Evolutionary conservation across 1,140 invertebrate species (phyloP).

Genomic region (Brachionus rubens): DNA sequence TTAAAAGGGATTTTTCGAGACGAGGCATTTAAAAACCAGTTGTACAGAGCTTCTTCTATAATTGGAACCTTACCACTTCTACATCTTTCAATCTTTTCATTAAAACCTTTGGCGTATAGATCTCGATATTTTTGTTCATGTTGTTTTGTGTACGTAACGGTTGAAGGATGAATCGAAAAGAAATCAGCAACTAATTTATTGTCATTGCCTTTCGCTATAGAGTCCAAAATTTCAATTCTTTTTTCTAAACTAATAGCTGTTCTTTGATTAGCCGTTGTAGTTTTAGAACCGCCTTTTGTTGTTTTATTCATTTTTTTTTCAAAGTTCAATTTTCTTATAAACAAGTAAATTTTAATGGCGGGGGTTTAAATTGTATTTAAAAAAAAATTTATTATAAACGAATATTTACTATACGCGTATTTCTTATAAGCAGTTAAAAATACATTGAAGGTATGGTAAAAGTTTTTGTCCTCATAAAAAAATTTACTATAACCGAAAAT

Average conservation of each 20-base stretch:
- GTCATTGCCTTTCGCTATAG: not conserved
- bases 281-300: constrained; percentile 4
- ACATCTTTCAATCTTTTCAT: constrained; percentile 16
- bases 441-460: too few relatives aligned
- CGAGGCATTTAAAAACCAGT: constrained; percentile 19
- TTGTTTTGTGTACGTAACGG: not conserved
- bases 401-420: not conserved
- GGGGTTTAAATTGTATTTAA: not conserved
- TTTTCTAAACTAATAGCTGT: constrained; percentile 7
- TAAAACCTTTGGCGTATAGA: constrained; percentile 5
- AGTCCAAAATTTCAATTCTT: not conserved
- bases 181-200: not conserved
- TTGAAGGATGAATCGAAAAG: not conserved
- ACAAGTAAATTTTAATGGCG: not conserved
- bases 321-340: not conserved
- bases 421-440: not conserved
- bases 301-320: not conserved
- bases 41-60: constrained; percentile 6
- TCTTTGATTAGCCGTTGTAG: not conserved
- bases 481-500: too few relatives aligned
- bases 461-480: too few relatives aligned
- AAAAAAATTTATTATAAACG: not conserved
- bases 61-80: not conserved
- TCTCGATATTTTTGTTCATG: not conserved
- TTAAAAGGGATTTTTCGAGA: not conserved